Percentiles rank a stretch among this genome's conserved stretches.
Evolutionary conservation across 2,113 vertebrate species (phyloP).

Genomic region (Cryptomyrus ogoouensis): DNA sequence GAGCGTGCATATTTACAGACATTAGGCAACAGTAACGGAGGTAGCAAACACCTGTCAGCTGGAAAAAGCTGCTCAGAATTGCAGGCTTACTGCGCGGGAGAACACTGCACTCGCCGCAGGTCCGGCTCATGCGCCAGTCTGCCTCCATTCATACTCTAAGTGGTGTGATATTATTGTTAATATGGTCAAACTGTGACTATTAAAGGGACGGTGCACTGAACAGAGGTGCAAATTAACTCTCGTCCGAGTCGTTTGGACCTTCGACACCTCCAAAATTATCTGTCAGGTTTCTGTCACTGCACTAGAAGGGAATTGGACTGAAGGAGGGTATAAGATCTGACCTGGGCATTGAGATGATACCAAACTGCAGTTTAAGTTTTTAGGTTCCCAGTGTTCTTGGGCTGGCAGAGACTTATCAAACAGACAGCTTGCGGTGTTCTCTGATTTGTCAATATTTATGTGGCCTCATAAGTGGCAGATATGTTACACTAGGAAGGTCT

Average conservation of each 20-base stretch:
- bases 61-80: neutral
- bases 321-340: neutral
- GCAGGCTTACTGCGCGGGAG: neutral
- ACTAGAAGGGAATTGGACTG: neutral
- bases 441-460: neutral
- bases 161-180: conserved; percentile 15
- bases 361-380: neutral
- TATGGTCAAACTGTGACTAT: conserved; percentile 4
- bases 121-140: neutral
- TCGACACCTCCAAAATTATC: conserved; percentile 4
- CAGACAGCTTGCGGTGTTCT: neutral
- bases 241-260: neutral
- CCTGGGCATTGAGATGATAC: neutral
- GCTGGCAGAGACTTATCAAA: neutral
- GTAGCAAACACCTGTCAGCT: neutral
- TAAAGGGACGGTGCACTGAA: neutral
- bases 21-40: neutral
- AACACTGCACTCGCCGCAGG: neutral
- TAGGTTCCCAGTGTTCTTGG: neutral
- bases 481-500: neutral
- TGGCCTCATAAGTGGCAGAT: neutral
- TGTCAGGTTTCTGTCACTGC: neutral
- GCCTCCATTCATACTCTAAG: neutral
- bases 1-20: neutral
- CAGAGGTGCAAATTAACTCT: conserved; percentile 5